Base-by-base conservation (phyloP, 2,797 vertebrate genomes). In the Naso thynnoides region DNA sequence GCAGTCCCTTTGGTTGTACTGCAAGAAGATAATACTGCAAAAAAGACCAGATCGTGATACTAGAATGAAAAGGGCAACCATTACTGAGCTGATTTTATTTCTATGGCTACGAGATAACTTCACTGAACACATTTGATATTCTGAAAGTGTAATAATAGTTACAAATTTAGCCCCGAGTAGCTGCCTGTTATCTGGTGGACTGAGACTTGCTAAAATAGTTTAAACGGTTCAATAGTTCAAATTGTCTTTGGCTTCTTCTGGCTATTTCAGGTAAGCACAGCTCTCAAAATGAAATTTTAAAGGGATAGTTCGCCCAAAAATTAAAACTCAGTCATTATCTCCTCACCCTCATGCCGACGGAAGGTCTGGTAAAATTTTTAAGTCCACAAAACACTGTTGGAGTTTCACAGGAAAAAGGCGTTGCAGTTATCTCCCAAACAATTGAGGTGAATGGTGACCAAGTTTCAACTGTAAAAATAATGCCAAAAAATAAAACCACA, bases 251-350 rank as follows among this genome's bases (percentile, higher is more conserved):
- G 60, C 59, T 69, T 31, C 48, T 15, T 26, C n/a, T 15, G 50
- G n/a, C 26, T 49, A 16, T 16, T 23, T 9, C 50, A 56, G 21
- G 29, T 44, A 11, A 33, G 62, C 31, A 4, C 54, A 23, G 8
- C 50, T 52, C 70, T 74, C 70, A 61, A 53, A 64, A 83, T 54
- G 72, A 45, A 24, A n/a, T n/a, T n/a, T n/a, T n/a, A n/a, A n/a
- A n/a, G n/a, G n/a, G n/a, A n/a, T n/a, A n/a, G n/a, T n/a, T n/a
- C n/a, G n/a, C n/a, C n/a, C n/a, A n/a, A n/a, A n/a, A n/a, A n/a
- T n/a, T n/a, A n/a, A n/a, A n/a, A n/a, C n/a, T n/a, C n/a, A n/a
- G n/a, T n/a, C n/a, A n/a, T n/a, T n/a, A n/a, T n/a, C n/a, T n/a
- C n/a, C n/a, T n/a, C n/a, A n/a, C n/a, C n/a, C n/a, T n/a, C n/a